phyloP scores from a whole-genome alignment of 2,888 invertebrate species.

The Caenorhabditis drosophilae region DNA sequence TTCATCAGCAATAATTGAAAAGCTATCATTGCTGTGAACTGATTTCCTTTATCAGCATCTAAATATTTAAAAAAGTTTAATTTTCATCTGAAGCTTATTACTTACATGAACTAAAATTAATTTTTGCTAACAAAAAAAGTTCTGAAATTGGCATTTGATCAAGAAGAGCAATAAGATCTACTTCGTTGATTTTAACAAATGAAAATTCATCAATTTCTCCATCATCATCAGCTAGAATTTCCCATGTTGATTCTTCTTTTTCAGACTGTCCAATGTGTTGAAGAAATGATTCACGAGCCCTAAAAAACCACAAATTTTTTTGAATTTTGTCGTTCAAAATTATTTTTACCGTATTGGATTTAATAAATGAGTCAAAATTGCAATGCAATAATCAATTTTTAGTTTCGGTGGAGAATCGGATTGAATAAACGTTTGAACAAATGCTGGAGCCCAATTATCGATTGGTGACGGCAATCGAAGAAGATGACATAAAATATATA shows the following conservation, averaged over 20 bases:
- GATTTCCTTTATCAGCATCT: conserved; percentile 53
- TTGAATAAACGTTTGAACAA: conserved; percentile 55
- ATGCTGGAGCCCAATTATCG: conserved; percentile 55
- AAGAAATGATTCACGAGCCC: conserved; percentile 54
- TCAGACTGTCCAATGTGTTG: conserved; percentile 41
- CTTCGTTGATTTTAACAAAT: conserved; percentile 56
- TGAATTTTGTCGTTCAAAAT: background rate
- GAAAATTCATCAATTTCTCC: conserved; percentile 48
- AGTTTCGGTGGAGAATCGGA: conserved; percentile 41
- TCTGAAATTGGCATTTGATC: conserved; percentile 63
- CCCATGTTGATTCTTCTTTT: conserved; percentile 49
- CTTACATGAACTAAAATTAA: conserved; percentile 57
- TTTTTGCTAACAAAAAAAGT: conserved; percentile 55
- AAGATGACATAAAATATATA: conserved; percentile 62
- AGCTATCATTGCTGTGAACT: conserved; percentile 61
- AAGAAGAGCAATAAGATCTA: conserved; percentile 59
- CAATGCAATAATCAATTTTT: conserved; percentile 62
- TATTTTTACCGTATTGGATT: conserved; percentile 52
- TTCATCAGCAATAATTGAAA: conserved; percentile 59
- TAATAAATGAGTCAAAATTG: conserved; percentile 59
- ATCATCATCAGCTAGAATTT: conserved; percentile 50
- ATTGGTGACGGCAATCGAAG: conserved; percentile 62
- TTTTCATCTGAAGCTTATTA: too few relatives aligned
- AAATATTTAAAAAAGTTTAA: conserved; percentile 21
- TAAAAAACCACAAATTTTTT: conserved; percentile 12